phyloP scores from a whole-genome alignment of 2,888 invertebrate genomes.

The Cantharis flavilabris region DNA sequence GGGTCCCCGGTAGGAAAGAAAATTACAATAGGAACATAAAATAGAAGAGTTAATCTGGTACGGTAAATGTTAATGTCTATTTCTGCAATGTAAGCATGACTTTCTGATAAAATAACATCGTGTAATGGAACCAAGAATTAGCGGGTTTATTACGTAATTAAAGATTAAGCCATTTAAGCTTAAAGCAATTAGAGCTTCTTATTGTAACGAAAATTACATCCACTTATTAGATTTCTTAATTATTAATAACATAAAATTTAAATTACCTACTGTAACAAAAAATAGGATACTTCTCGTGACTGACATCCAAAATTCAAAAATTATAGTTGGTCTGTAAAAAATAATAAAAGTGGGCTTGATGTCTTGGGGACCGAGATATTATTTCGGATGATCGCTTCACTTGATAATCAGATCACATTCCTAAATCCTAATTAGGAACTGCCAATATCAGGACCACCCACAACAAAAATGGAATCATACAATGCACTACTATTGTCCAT shows the following conservation, averaged over 20 bases:
- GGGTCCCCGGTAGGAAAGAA: neutral
- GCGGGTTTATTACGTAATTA: neutral
- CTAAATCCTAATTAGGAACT: constrained; percentile 30
- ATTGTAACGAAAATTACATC: neutral
- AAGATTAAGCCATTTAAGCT: constrained; percentile 3
- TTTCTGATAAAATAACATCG: neutral
- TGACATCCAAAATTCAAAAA: neutral
- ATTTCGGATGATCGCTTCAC: constrained; percentile 26
- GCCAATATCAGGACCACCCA: constrained; percentile 34
- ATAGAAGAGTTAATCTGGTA: neutral
- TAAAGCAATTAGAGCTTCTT: neutral
- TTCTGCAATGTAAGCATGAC: constrained; percentile 1
- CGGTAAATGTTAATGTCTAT: neutral
- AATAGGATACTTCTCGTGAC: neutral
- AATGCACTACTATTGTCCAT: neutral
- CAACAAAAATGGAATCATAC: constrained; percentile 8
- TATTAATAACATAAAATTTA: neutral
- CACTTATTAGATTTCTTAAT: constrained; percentile 1
- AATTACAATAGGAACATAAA: neutral
- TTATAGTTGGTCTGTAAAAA: neutral
- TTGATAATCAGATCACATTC: constrained; percentile 32
- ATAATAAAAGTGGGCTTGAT: neutral
- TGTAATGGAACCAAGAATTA: neutral
- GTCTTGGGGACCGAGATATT: neutral
- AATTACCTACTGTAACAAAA: neutral